These are phyloP conservation scores for Theonella swinhoei DNA, from an alignment of 37 sponge, comb jelly and placozoan species.

Conservation along the genomic window DNA sequence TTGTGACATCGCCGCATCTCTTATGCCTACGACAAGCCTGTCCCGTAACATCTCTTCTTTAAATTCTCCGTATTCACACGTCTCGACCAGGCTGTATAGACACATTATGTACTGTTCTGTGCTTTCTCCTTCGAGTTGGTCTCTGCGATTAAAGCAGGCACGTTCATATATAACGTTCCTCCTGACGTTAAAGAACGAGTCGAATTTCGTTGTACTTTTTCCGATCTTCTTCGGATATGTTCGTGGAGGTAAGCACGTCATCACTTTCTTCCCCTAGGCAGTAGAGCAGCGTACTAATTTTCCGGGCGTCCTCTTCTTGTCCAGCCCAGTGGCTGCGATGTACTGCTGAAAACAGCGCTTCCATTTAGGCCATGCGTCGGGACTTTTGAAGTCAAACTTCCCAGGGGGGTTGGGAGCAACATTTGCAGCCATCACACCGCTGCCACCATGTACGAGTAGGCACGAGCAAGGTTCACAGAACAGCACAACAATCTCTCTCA, in stretches of 20 bases:
- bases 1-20: constrained; percentile 29
- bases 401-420: background rate
- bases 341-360: constrained; percentile 16
- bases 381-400: constrained; percentile 7
- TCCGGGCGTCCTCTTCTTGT: background rate
- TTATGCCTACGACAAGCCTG: constrained; percentile 59
- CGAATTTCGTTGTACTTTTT: constrained; percentile 19
- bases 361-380: constrained; percentile 31
- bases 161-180: constrained; percentile 26
- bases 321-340: background rate
- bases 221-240: constrained; percentile 4
- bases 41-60: constrained; percentile 19
- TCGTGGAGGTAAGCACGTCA: constrained; percentile 26
- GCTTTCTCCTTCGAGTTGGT: constrained; percentile 4
- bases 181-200: constrained; percentile 19
- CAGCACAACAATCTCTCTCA: too few relatives aligned
- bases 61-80: constrained; percentile 5
- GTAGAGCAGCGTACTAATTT: too few relatives aligned
- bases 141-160: constrained; percentile 14
- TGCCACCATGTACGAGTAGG: constrained; percentile 28
- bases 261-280: too few relatives aligned
- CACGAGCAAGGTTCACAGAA: too few relatives aligned
- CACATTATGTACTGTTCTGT: constrained; percentile 13
- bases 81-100: constrained; percentile 19
- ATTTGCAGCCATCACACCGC: constrained; percentile 6